Percentiles rank a stretch among this genome's conserved stretches.
phyloP scores from a whole-genome alignment of 2,113 vertebrate genomes.

The Elephantulus edwardii region DNA sequence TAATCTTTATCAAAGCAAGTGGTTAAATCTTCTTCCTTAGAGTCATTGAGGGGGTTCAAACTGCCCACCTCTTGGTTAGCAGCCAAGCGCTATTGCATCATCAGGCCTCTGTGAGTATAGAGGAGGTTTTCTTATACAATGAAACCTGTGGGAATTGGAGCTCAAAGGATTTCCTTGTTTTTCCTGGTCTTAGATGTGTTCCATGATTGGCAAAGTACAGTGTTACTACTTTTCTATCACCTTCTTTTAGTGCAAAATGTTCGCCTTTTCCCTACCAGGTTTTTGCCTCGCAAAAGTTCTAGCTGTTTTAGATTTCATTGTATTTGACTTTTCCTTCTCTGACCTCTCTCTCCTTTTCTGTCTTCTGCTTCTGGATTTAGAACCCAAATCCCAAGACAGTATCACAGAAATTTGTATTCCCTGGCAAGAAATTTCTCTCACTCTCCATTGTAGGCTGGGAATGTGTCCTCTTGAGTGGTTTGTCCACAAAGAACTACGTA shows the following conservation, averaged over 20 bases:
- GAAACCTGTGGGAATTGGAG: too few relatives aligned
- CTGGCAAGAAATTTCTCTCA: neutral
- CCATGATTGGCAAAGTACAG: too few relatives aligned
- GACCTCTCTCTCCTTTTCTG: neutral
- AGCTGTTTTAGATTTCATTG: neutral
- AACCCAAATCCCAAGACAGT: neutral
- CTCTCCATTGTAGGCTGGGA: neutral
- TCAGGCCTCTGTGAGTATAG: too few relatives aligned
- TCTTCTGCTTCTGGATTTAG: neutral
- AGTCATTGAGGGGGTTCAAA: too few relatives aligned
- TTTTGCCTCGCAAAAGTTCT: neutral
- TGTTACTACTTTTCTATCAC: too few relatives aligned
- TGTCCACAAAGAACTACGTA: neutral
- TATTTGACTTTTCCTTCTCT: neutral
- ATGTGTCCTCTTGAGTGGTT: neutral
- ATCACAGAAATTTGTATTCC: neutral
- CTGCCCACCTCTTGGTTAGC: too few relatives aligned
- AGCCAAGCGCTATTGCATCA: too few relatives aligned
- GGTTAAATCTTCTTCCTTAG: neutral
- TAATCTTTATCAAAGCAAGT: neutral
- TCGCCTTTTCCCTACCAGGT: neutral
- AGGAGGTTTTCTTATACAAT: too few relatives aligned
- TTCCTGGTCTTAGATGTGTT: too few relatives aligned
- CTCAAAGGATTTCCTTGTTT: too few relatives aligned
- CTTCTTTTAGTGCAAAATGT: too few relatives aligned